Evolutionary conservation across 2,888 invertebrate genomes (phyloP).

Genomic region (Chaitophorus viminalis): DNA sequence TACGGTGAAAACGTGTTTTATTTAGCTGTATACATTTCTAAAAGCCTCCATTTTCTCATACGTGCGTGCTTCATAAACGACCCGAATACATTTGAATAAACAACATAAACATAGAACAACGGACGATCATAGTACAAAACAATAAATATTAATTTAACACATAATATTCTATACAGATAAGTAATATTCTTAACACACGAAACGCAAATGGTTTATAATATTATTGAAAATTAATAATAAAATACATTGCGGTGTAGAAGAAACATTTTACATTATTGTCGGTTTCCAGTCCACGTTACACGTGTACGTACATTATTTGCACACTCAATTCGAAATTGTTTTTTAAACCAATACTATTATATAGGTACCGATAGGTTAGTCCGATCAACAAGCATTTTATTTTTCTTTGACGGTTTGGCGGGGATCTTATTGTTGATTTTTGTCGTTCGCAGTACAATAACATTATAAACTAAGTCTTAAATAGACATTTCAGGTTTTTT

Average conservation of each 20-base stretch:
- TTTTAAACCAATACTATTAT: neutral
- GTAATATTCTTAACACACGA: too few species aligned
- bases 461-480: neutral
- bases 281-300: neutral
- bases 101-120: too few species aligned
- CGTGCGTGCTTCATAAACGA: neutral
- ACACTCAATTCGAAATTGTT: neutral
- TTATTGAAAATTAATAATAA: too few species aligned
- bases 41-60: neutral
- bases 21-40: neutral
- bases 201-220: too few species aligned
- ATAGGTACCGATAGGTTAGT: neutral
- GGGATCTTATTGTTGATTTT: neutral
- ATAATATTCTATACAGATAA: neutral
- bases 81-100: neutral
- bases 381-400: neutral
- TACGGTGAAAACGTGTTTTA: neutral
- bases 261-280: neutral
- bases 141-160: too few species aligned
- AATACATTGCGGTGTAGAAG: too few species aligned
- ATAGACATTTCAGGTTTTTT: constrained; percentile 3
- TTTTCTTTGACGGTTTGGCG: neutral
- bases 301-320: neutral
- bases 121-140: too few species aligned
- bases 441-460: neutral